A percentile compares a stretch with the other conserved stretches of the same genome.
Evolutionary conservation across 2,113 vertebrate species (phyloP).

Genomic region (Neogale vison): DNA sequence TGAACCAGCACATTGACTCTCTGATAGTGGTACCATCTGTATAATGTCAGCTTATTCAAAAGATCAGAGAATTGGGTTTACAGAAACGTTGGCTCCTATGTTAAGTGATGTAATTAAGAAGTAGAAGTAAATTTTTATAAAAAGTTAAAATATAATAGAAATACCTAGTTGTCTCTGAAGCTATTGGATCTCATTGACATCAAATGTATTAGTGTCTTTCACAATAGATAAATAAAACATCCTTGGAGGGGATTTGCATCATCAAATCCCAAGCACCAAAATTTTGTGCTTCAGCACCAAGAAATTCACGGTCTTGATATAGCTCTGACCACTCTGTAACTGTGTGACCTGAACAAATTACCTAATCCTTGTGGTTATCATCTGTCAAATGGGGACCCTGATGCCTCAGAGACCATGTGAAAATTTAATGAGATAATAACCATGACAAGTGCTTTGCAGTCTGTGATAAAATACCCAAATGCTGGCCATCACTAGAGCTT

Average conservation of each 20-base stretch:
- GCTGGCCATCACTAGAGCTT: not conserved
- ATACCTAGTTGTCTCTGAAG: not conserved
- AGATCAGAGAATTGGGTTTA: not conserved
- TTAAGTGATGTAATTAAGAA: not conserved
- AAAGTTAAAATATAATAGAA: slow-evolving; percentile 3
- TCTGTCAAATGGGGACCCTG: not conserved
- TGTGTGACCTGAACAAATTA: not conserved
- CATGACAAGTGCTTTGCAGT: not conserved
- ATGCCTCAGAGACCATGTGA: not conserved
- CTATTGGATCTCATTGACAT: not conserved
- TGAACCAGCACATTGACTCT: not conserved
- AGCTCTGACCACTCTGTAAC: not conserved
- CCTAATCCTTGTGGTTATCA: not conserved
- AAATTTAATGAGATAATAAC: not conserved
- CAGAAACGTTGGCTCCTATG: not conserved
- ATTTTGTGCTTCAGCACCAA: not conserved
- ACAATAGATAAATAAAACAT: not conserved
- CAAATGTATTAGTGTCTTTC: not conserved
- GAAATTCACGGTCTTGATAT: not conserved
- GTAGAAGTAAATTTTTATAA: not conserved
- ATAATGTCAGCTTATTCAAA: not conserved
- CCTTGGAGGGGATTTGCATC: not conserved
- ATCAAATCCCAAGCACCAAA: not conserved
- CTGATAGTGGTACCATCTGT: not conserved
- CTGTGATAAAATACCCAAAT: not conserved